phyloP scores from a whole-genome alignment of 1,140 invertebrate genomes.

The Monomorium pharaonis region DNA sequence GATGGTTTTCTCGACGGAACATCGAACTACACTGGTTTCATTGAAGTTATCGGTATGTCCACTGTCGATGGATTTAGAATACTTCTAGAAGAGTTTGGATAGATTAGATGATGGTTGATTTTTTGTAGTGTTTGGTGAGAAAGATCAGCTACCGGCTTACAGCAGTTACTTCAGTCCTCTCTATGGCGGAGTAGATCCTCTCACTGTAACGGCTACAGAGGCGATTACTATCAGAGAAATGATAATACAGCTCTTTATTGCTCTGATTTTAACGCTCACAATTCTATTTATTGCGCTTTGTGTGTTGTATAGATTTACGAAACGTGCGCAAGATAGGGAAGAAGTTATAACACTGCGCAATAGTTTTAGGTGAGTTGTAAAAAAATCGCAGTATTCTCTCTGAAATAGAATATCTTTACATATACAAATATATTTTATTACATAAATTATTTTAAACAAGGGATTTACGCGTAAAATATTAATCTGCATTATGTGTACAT shows the following conservation, averaged over 20 bases:
- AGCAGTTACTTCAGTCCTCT: constrained; percentile 81
- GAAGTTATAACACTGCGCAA: constrained; percentile 91
- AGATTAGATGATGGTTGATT: constrained; percentile 23
- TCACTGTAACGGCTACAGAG: constrained; percentile 71
- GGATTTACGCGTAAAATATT: too few species aligned
- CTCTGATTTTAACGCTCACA: constrained; percentile 88
- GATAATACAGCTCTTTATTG: constrained; percentile 86
- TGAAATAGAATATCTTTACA: not conserved
- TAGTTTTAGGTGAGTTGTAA: constrained; percentile 87
- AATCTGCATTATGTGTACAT: too few species aligned
- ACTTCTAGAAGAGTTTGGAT: not conserved
- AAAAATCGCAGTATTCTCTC: not conserved
- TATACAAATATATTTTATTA: not conserved
- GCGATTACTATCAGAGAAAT: constrained; percentile 74
- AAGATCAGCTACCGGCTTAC: constrained; percentile 78
- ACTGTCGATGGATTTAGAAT: not conserved
- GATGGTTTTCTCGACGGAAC: constrained; percentile 91
- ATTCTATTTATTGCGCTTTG: constrained; percentile 89
- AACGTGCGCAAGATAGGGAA: constrained; percentile 89
- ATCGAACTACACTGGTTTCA: constrained; percentile 93
- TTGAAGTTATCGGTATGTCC: constrained; percentile 91
- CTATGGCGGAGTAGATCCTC: constrained; percentile 79
- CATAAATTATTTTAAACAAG: constrained; percentile 18
- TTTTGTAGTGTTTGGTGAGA: constrained; percentile 78
- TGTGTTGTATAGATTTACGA: constrained; percentile 90